These are phyloP conservation scores for Lepus townsendii DNA, from an alignment of 2,797 vertebrate genomes.

Conservation along the genomic window DNA sequence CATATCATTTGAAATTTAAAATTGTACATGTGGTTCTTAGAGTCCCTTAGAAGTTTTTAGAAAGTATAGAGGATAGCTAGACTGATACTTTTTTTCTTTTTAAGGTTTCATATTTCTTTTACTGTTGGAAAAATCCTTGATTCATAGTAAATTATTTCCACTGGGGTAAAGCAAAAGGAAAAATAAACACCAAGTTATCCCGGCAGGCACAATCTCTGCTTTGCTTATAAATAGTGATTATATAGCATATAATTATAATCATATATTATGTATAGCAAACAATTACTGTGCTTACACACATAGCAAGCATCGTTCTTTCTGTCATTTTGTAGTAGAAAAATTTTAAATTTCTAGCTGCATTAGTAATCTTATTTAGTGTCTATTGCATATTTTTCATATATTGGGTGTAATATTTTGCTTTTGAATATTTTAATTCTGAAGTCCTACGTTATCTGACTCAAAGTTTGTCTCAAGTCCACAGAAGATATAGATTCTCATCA, in stretches of 20 bases:
- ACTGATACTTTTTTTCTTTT: not conserved
- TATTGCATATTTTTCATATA: not conserved
- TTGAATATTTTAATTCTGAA: slow-evolving; percentile 50
- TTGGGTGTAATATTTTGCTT: slow-evolving; percentile 42
- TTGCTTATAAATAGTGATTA: slow-evolving; percentile 23
- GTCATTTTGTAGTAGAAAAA: not conserved
- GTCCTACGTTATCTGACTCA: slow-evolving; percentile 23
- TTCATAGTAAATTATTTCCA: slow-evolving; percentile 59
- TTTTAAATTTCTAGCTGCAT: not conserved
- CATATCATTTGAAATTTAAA: slow-evolving; percentile 47
- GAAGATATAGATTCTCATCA: slow-evolving; percentile 1
- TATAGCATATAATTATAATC: too few species aligned
- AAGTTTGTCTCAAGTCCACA: not conserved
- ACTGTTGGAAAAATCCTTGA: slow-evolving; percentile 46
- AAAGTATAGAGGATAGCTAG: slow-evolving; percentile 22
- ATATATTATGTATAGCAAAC: not conserved
- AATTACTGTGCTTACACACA: not conserved
- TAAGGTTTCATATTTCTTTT: not conserved
- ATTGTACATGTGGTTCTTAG: not conserved
- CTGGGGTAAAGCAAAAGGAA: slow-evolving; percentile 27
- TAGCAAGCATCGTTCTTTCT: not conserved
- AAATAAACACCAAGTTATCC: slow-evolving; percentile 8
- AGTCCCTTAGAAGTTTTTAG: slow-evolving; percentile 26
- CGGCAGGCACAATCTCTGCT: slow-evolving; percentile 2
- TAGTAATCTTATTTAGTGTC: slow-evolving; percentile 10